phyloP scores from a whole-genome alignment of 1,140 invertebrate species.

The Drosophila novamexicana region DNA sequence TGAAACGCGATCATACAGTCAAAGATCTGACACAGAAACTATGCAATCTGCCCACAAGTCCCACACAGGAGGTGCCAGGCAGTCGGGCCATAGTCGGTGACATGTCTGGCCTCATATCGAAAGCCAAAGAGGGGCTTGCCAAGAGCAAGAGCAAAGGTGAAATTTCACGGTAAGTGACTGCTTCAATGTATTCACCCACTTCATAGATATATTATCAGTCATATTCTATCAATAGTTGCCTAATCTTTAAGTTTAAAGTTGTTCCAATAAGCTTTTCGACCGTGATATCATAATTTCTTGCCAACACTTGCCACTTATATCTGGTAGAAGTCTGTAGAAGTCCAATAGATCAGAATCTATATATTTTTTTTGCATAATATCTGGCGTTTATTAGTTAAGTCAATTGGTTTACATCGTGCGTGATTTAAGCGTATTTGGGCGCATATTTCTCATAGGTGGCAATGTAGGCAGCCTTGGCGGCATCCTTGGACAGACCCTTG shows the following conservation, averaged over 20 bases:
- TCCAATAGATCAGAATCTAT: neutral
- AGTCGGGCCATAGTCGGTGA: constrained; percentile 88
- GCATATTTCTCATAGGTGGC: constrained; percentile 88
- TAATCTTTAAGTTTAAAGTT: neutral
- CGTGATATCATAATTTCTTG: neutral
- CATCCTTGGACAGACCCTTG: constrained; percentile 91
- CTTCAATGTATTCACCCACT: too few species aligned
- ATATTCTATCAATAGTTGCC: neutral
- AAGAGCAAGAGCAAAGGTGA: constrained; percentile 91
- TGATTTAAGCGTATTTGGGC: constrained; percentile 57
- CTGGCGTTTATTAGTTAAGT: constrained; percentile 32
- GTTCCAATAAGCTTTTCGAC: neutral
- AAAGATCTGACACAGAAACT: constrained; percentile 94
- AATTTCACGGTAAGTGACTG: constrained; percentile 76
- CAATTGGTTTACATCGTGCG: neutral
- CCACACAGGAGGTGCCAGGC: constrained; percentile 79
- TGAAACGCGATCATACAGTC: constrained; percentile 91
- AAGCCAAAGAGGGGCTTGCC: constrained; percentile 95
- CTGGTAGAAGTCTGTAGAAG: neutral
- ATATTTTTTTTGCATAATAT: constrained; percentile 6
- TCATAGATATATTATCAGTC: constrained; percentile 9
- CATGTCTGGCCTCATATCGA: constrained; percentile 94
- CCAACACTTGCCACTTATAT: neutral
- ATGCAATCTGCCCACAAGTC: constrained; percentile 88
- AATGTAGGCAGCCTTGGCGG: constrained; percentile 93